These are phyloP conservation scores for Magallana gigas DNA, from an alignment of 1,140 invertebrate species.

Conservation along the genomic window DNA sequence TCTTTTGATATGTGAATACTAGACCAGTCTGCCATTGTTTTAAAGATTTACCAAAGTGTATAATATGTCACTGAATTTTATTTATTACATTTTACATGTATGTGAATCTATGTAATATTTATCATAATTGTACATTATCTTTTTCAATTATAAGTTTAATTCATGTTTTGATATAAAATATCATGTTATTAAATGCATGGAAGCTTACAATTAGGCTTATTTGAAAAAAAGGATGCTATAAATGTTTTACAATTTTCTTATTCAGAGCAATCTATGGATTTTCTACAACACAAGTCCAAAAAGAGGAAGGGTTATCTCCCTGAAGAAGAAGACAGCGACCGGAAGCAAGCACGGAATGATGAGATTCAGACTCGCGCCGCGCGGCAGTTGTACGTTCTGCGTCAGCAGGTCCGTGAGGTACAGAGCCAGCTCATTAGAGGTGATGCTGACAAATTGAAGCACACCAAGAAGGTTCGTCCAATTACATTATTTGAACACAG, in stretches of 20 bases:
- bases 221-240: neutral
- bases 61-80: no score
- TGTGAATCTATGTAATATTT: no score
- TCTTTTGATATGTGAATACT: no score
- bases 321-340: slow-evolving; percentile 67
- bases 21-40: no score
- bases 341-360: slow-evolving; percentile 61
- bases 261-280: slow-evolving; percentile 61
- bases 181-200: neutral
- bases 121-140: no score
- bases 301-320: slow-evolving; percentile 63
- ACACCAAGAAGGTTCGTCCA: slow-evolving; percentile 68
- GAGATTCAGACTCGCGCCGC: slow-evolving; percentile 67
- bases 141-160: neutral
- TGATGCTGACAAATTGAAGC: slow-evolving; percentile 59
- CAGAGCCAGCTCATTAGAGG: slow-evolving; percentile 65
- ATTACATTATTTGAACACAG: no score
- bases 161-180: neutral
- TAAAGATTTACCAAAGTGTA: no score
- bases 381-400: slow-evolving; percentile 70
- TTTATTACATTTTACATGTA: no score
- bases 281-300: slow-evolving; percentile 55
- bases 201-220: no score
- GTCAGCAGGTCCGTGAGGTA: slow-evolving; percentile 71
- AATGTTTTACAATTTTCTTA: neutral